These are phyloP conservation scores for Sapayoa aenigma DNA, from an alignment of 2,113 vertebrate species.

Conservation along the genomic window DNA sequence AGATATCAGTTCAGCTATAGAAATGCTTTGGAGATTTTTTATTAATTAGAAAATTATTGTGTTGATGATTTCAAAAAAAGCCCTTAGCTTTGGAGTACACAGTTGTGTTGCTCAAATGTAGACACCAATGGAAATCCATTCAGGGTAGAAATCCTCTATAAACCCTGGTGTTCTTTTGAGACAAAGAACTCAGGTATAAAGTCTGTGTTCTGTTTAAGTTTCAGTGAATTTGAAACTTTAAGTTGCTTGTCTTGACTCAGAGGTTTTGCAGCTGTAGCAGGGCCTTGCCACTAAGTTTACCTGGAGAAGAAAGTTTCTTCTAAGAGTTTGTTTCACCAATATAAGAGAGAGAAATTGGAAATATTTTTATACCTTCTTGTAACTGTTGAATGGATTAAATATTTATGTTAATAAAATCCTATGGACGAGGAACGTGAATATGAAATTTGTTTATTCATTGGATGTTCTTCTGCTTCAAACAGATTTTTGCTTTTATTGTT, in stretches of 20 bases:
- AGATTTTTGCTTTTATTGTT: not conserved
- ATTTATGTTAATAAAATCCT: not conserved
- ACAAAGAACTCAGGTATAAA: not conserved
- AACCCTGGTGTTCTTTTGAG: not conserved
- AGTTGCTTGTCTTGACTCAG: not conserved
- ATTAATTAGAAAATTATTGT: not conserved
- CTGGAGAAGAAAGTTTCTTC: not conserved
- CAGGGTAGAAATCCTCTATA: not conserved
- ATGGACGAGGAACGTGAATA: not conserved
- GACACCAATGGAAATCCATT: not conserved
- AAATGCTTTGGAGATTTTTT: not conserved
- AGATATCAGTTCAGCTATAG: not conserved
- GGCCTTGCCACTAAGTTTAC: not conserved
- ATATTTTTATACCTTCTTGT: not conserved
- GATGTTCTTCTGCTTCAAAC: not conserved
- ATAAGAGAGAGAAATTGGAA: not conserved
- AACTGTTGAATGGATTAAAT: not conserved
- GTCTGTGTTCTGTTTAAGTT: not conserved
- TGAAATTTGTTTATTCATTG: not conserved
- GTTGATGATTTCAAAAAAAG: not conserved
- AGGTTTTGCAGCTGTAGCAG: not conserved
- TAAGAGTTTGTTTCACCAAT: not conserved
- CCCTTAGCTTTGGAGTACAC: not conserved
- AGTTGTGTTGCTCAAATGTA: not conserved
- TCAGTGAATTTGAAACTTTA: not conserved